Percentiles rank a stretch among this genome's conserved stretches.
Evolutionary conservation across 37 sponge, comb jelly and placozoan genomes (phyloP).

Genomic region (Oscarella lobularis): DNA sequence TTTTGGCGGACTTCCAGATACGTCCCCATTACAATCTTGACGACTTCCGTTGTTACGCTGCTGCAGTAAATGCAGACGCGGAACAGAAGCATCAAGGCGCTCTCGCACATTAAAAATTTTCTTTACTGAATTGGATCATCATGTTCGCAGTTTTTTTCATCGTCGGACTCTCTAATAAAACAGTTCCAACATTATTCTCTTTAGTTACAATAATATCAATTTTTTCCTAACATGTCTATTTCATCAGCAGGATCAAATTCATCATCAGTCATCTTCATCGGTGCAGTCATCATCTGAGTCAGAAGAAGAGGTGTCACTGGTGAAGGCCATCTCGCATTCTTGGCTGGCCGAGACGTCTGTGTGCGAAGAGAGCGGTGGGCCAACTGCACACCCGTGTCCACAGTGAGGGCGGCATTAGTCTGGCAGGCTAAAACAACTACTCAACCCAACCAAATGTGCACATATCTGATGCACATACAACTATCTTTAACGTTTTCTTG

Average conservation of each 20-base stretch:
- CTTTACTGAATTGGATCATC: background rate
- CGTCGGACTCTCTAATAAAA: background rate
- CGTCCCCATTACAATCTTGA: conserved; percentile 10
- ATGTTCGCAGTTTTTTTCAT: background rate
- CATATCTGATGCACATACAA: no score
- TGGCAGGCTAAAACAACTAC: no score
- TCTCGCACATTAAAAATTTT: conserved; percentile 21
- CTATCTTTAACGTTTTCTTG: no score
- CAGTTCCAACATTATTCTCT: background rate
- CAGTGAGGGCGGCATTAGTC: no score
- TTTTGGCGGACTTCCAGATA: conserved; percentile 7
- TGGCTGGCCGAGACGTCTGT: no score
- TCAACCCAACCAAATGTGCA: no score
- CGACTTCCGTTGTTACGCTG: background rate
- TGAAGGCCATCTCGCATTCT: background rate
- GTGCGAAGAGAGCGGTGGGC: no score
- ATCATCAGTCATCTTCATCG: background rate
- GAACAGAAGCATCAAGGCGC: conserved; percentile 13
- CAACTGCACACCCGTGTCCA: no score
- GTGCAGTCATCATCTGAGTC: background rate
- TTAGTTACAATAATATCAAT: background rate
- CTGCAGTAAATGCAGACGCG: conserved; percentile 7
- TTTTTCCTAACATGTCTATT: background rate
- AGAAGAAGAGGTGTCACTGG: background rate
- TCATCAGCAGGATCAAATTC: background rate